Evolutionary conservation across 1,140 invertebrate species (phyloP), one percentile per base, ranked within the genome.

Genomic region (Aethina tumida): DNA sequence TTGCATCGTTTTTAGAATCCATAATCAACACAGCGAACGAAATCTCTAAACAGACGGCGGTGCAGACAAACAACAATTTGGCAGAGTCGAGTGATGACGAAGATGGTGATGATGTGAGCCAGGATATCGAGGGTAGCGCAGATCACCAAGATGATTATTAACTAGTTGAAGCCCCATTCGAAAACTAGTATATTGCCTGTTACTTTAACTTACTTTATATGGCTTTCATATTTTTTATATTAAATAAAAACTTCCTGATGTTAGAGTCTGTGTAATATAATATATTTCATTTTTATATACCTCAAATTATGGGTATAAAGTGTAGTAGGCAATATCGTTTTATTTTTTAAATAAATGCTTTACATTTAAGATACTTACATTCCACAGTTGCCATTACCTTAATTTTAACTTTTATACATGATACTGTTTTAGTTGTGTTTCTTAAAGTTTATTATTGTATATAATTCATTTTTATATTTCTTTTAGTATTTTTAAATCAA

Each of bases 121-220:
- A 80, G 47, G 77, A 79, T 45, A 63, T 80, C 39, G 81, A 84
- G 57, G 81, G 81, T 17, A 84, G 81, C 34, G 81, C 80, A 38
- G 80, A 84, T 65, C 77, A 80, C 62, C 78, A 81, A 19, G 61
- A 81, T 45, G 79, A 84, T 59, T 84, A 84, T 59, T 85, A 81
- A 34, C 3, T 7, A 34, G 22, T 17, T 12, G 18, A 20, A 7
- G 22, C n/a, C 32, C 30, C 30, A 31, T 26, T 38, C 35, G 30
- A 31, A 41, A 17, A 39, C 38, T 37, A 28, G 38, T 35, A 38
- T 37, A 45, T 41, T 37, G 45, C 45, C 45, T 44, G 41, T 43
- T 48, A 48, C 41, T 38, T 40, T 45, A 19, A 41, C 27, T 34
- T 41, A 40, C 36, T 45, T 45, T 35, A 34, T 41, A 40, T 41